Evolutionary conservation across 2,113 vertebrate genomes (phyloP), one percentile per base, ranked within the genome.

Genomic region (Pseudolaguvia tuberculata): DNA sequence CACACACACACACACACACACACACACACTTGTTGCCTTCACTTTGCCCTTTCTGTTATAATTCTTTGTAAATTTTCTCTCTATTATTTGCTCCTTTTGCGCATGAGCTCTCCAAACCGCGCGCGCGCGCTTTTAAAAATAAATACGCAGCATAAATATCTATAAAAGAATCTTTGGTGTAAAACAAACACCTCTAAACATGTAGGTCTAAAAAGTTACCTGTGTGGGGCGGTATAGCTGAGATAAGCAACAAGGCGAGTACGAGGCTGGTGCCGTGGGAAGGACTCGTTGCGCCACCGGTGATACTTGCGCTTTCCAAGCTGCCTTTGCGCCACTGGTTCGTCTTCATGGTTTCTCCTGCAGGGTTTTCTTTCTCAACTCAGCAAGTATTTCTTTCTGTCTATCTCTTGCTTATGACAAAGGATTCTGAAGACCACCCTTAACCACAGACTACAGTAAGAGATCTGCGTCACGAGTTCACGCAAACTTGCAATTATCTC

Each of bases 211-310:
- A 42, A 6, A 42, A 42, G 21, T 87, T 83, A 92, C 91, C 79
- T 73, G 71, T 83, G 79, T 85, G 88, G 77, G 78, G 70, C 21
- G 87, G 84, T 29, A 86, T 55, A 72, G 80, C 80, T 73, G 89
- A 85, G 82, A 90, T 72, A 70, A 91, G 83, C 1, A 91, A 83
- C 14, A 87, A 72, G 4, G 86, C 72, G 31, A 91, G 62, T 14
- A 83, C 79, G 76, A 90, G 75, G 83, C 79, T 80, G 71, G 83
- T 79, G 76, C 73, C 50, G 85, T 81, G 83, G 70, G 84, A 76
- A 1, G 84, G 80, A 75, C 67, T 83, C 84, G 85, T 85, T 70
- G 75, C 48, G 80, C 84, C 62, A 72, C 21, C 39, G 25, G 31
- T 45, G 25, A 78, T 29, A 55, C 52, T 67, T 76, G 73, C 39